These are phyloP conservation scores for Idaea straminata DNA, from an alignment of 2,888 invertebrate species.

Conservation along the genomic window DNA sequence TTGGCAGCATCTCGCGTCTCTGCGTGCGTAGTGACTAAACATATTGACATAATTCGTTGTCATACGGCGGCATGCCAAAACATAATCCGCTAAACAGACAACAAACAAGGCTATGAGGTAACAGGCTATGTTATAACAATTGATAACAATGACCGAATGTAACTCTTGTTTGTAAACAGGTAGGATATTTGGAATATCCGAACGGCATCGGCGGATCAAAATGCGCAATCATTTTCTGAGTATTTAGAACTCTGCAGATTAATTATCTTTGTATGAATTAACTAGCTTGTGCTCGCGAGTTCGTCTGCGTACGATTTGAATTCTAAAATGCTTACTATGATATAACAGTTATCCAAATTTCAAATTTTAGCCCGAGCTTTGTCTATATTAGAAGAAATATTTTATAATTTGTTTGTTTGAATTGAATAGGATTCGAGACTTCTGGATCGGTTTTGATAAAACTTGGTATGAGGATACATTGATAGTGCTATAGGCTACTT, in stretches of 20 bases:
- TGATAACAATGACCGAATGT: slow-evolving; percentile 27
- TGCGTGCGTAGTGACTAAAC: slow-evolving; percentile 33
- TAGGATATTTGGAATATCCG: slow-evolving; percentile 1
- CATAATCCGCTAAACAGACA: slow-evolving; percentile 50
- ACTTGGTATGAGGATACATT: too few species aligned
- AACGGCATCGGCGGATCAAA: slow-evolving; percentile 6
- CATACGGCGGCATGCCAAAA: slow-evolving; percentile 51
- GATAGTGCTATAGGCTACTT: too few species aligned
- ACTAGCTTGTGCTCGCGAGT: too few species aligned
- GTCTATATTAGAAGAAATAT: too few species aligned
- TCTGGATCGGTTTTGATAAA: too few species aligned
- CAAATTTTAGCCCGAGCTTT: too few species aligned
- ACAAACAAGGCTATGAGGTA: slow-evolving; percentile 42
- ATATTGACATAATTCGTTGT: slow-evolving; percentile 59
- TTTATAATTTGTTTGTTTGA: too few species aligned
- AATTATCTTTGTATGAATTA: neutral
- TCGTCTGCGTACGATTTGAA: too few species aligned
- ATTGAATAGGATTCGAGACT: too few species aligned
- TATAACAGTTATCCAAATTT: too few species aligned
- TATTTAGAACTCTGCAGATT: neutral
- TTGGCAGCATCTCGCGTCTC: slow-evolving; percentile 5
- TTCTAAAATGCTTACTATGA: too few species aligned
- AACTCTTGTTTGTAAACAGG: slow-evolving; percentile 27
- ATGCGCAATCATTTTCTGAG: neutral
- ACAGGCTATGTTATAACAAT: slow-evolving; percentile 20